Percentiles rank a stretch among this genome's conserved stretches.
Conservation (phyloP, 2,797 vertebrate species). For the Enteromius fasciolatus region DNA sequence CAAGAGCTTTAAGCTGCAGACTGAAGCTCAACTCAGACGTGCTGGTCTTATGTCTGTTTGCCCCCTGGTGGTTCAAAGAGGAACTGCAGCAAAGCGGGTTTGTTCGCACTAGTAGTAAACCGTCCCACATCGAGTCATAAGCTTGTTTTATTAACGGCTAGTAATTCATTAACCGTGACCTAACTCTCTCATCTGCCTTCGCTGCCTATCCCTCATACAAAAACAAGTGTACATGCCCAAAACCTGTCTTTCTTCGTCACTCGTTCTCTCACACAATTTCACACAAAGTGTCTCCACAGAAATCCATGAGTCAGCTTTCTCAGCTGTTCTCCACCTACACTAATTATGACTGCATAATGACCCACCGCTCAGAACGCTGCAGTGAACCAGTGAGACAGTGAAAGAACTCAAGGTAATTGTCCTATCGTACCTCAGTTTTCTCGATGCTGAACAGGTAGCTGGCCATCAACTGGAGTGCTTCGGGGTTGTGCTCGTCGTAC, state of each 20-base stretch:
- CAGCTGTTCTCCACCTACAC: conserved; percentile 21
- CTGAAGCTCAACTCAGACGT: not conserved
- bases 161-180: conserved; percentile 23
- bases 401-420: conserved; percentile 12
- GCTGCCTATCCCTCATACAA: conserved; percentile 10
- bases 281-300: no score
- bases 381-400: not conserved
- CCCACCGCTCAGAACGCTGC: conserved; percentile 1
- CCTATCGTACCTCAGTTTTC: conserved; percentile 74
- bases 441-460: conserved; percentile 86
- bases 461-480: conserved; percentile 86
- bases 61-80: conserved; percentile 48
- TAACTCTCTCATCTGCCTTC: not conserved
- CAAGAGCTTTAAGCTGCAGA: conserved; percentile 15
- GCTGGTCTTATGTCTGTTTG: conserved; percentile 46
- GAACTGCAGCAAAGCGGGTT: not conserved
- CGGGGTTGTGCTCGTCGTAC: conserved; percentile 78
- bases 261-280: not conserved
- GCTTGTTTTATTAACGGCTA: conserved; percentile 35
- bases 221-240: conserved; percentile 7
- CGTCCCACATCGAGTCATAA: conserved; percentile 9
- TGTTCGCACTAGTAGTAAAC: not conserved
- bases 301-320: conserved; percentile 36
- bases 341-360: conserved; percentile 38
- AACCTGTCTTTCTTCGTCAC: not conserved